These are phyloP conservation scores for Seira ritae DNA, from an alignment of 2,888 invertebrate species.

Conservation along the genomic window DNA sequence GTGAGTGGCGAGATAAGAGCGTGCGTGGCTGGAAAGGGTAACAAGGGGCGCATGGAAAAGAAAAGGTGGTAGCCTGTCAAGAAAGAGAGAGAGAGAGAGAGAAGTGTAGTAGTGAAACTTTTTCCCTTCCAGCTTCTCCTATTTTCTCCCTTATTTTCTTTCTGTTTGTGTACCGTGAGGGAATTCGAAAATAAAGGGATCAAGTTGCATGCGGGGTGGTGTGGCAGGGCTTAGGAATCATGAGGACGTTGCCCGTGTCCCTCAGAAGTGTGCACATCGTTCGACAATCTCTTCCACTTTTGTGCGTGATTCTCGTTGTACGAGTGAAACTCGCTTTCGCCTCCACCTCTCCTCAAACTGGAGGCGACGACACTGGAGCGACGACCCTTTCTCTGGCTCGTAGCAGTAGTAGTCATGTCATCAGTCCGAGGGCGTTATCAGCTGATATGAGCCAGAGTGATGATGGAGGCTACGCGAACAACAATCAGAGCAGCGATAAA, in stretches of 20 bases:
- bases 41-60: not conserved
- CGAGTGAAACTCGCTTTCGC: not conserved
- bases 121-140: not conserved
- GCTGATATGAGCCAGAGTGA: slow-evolving; percentile 4
- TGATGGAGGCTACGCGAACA: slow-evolving; percentile 34
- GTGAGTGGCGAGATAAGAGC: not conserved
- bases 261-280: slow-evolving; percentile 38
- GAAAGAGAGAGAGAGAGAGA: no score
- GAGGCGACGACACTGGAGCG: slow-evolving; percentile 10
- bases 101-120: not conserved
- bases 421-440: not conserved
- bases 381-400: not conserved
- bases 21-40: not conserved
- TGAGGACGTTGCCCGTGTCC: slow-evolving; percentile 52
- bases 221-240: slow-evolving; percentile 34
- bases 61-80: not conserved
- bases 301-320: slow-evolving; percentile 3
- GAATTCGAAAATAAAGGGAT: slow-evolving; percentile 16
- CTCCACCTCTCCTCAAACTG: not conserved
- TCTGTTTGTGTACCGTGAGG: not conserved
- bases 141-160: not conserved
- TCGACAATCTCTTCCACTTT: slow-evolving; percentile 45
- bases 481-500: slow-evolving; percentile 54
- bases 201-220: slow-evolving; percentile 16
- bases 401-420: not conserved